A percentile compares a stretch with the other conserved stretches of the same genome.
These are phyloP conservation scores for Euplagia quadripunctaria DNA, from an alignment of 2,888 invertebrate genomes.

Conservation along the genomic window DNA sequence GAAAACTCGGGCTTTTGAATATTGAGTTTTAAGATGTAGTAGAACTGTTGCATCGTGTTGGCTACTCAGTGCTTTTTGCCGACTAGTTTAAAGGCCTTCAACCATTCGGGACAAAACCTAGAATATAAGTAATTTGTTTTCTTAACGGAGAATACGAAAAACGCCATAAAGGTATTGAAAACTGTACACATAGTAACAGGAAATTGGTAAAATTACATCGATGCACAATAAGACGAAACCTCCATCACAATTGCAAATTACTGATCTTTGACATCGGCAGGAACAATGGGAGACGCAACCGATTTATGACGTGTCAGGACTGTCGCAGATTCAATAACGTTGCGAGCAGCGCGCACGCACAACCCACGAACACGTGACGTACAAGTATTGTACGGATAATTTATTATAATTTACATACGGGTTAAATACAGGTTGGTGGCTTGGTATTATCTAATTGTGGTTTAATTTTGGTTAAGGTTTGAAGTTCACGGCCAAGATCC, in stretches of 20 bases:
- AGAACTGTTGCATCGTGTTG: conserved; percentile 16
- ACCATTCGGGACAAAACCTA: conserved; percentile 23
- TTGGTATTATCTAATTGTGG: conserved; percentile 41
- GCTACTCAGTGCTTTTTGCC: conserved; percentile 12
- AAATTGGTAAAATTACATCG: conserved; percentile 26
- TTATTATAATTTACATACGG: conserved; percentile 61
- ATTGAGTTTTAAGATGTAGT: background rate
- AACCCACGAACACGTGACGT: conserved; percentile 61
- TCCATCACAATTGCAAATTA: conserved; percentile 82
- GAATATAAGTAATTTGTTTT: conserved; percentile 17
- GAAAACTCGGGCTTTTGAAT: conserved; percentile 26
- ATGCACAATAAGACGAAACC: conserved; percentile 41
- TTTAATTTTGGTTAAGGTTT: conserved; percentile 44
- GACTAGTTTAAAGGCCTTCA: conserved; percentile 17
- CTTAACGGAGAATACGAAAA: background rate
- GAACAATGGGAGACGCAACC: conserved; percentile 80
- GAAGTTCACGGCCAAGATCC: conserved; percentile 41
- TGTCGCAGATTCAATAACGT: conserved; percentile 71
- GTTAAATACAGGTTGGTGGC: conserved; percentile 55
- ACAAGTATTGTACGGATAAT: conserved; percentile 55
- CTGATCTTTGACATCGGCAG: conserved; percentile 84
- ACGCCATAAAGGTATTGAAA: conserved; percentile 18
- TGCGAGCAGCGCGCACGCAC: conserved; percentile 67
- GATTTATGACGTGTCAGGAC: conserved; percentile 73
- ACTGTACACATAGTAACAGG: background rate